Evolutionary conservation across 2,888 invertebrate genomes (phyloP).

Genomic region (Gonocerus acuteangulatus): DNA sequence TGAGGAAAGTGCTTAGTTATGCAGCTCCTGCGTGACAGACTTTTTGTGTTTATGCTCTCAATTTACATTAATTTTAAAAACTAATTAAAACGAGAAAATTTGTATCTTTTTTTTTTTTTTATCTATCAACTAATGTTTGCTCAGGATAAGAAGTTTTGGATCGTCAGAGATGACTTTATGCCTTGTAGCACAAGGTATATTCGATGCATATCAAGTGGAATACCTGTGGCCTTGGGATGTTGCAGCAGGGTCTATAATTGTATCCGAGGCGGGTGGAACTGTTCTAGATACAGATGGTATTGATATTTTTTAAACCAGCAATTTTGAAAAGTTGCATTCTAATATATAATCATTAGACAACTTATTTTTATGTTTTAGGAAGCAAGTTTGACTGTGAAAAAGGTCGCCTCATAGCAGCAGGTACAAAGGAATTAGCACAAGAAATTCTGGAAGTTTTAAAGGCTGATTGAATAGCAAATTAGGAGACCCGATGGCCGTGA

Average conservation of each 20-base stretch:
- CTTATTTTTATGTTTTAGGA: constrained; percentile 46
- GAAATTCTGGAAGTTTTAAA: constrained; percentile 48
- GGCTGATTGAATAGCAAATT: no score
- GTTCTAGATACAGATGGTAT: constrained; percentile 76
- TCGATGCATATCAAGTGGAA: constrained; percentile 63
- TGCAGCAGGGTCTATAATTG: constrained; percentile 78
- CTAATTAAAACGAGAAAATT: no score
- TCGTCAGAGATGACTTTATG: constrained; percentile 92
- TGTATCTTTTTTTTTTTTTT: no score
- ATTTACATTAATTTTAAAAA: no score
- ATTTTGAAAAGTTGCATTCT: background rate
- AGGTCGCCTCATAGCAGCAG: constrained; percentile 74
- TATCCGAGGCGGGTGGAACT: constrained; percentile 88
- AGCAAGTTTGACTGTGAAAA: constrained; percentile 72
- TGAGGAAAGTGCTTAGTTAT: no score
- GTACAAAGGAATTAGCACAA: constrained; percentile 62
- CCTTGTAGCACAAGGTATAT: constrained; percentile 81
- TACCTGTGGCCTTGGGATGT: constrained; percentile 84
- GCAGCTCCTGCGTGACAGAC: no score
- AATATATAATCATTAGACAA: background rate
- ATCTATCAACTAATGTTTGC: no score
- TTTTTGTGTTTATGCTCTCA: no score
- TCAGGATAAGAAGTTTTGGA: constrained; percentile 72
- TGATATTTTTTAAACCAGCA: background rate
- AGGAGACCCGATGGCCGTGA: no score